phyloP scores from a whole-genome alignment of 2,113 vertebrate species.

The Dipodomys merriami region DNA sequence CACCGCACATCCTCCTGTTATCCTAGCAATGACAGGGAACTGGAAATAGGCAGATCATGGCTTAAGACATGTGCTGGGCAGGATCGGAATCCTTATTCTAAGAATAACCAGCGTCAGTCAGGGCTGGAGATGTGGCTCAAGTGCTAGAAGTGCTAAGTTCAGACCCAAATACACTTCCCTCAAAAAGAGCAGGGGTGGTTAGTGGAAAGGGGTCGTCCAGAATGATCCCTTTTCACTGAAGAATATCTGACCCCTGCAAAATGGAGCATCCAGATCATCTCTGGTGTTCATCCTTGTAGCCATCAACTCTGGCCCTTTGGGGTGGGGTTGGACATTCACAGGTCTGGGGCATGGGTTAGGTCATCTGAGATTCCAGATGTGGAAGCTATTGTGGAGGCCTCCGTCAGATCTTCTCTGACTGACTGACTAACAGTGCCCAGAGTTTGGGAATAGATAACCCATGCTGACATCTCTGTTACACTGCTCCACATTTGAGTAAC shows the following conservation, averaged over 20 bases:
- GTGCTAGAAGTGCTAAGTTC: not conserved
- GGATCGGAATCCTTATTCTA: not conserved
- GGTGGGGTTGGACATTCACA: accelerated
- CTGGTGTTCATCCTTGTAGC: not conserved
- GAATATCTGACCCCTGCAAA: too few species aligned
- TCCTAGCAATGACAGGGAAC: too few species aligned
- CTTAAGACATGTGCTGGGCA: not conserved
- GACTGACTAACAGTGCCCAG: not conserved
- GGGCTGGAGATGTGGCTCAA: not conserved
- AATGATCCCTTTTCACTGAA: not conserved
- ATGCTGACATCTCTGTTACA: not conserved
- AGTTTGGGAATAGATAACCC: not conserved
- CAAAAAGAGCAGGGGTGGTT: not conserved
- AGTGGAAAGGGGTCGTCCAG: not conserved
- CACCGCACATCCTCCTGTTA: too few species aligned
- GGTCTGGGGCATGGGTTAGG: not conserved
- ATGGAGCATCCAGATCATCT: accelerated
- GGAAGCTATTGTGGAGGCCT: not conserved
- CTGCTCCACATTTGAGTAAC: not conserved
- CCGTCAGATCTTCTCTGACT: not conserved
- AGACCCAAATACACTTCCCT: not conserved
- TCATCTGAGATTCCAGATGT: not conserved
- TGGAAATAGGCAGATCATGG: too few species aligned
- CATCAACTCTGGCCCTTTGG: not conserved
- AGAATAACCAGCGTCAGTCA: not conserved